Base-by-base conservation (phyloP, 2,797 vertebrate genomes). In the Eleutherodactylus coqui region DNA sequence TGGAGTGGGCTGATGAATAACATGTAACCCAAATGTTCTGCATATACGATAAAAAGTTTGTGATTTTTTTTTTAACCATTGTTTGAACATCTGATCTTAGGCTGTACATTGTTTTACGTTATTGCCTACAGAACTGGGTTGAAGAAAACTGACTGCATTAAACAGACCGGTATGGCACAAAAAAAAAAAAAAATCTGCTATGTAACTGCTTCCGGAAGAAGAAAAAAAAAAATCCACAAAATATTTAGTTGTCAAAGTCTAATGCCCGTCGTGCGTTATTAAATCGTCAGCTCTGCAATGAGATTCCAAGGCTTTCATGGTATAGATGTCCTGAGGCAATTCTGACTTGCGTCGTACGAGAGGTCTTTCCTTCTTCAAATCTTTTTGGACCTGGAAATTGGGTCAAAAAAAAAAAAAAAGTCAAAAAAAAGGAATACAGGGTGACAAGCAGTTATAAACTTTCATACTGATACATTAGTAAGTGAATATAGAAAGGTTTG, bases 221-320 rank as follows among this genome's bases (percentile, higher is more conserved):
- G 43, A 47, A 43, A 47, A 62, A 72, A 62, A 83, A 91, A 88
- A 89, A 91, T 88, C 87, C 86, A 90, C 91, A 90, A 92, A 88
- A 88, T 85, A 90, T 91, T 88, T 91, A 87, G 90, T 79, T 88
- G 89, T 90, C 90, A 90, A 87, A 91, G 93, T 93, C 96, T 98
- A 99, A 96, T 96, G 97, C 92, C 96, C 96, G 43, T 97, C 96
- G 78, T 96, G 96, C 92, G 96, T 94, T 93, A 97, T 94, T 95
- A 97, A 96, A 92, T 97, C 96, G 86, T 97, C 96, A 91, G 96
- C 95, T 94, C 96, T 95, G 94, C 96, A 95, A 93, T 96, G 97
- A 91, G 96, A 95, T 94, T 98, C 98, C 97, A 98, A 98, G 97
- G 97, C 97, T 96, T 96, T 98, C 94, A 96, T 95, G 97, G 97